phyloP scores from a whole-genome alignment of 2,113 vertebrate genomes.

The Sigmodon hispidus region DNA sequence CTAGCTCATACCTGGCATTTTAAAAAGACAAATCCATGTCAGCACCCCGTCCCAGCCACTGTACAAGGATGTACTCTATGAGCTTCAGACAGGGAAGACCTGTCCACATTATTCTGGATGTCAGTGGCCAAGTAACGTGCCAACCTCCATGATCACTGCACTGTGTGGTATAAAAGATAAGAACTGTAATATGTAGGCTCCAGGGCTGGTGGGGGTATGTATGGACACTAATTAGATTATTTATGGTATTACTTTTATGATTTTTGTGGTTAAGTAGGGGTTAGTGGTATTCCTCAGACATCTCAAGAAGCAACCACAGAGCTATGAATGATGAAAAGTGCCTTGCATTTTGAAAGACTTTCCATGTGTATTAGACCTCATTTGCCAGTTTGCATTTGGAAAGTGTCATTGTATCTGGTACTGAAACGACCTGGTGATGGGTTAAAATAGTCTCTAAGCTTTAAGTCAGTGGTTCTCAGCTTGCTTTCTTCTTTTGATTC shows the following conservation, averaged over 20 bases:
- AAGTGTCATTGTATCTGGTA: not conserved
- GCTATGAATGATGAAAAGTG: not conserved
- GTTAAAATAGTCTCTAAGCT: not conserved
- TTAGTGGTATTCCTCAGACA: conserved; percentile 62
- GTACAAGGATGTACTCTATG: not conserved
- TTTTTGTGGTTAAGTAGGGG: not conserved
- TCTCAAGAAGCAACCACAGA: conserved; percentile 38
- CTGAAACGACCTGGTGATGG: not conserved
- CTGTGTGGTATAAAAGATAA: not conserved
- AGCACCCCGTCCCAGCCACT: not conserved
- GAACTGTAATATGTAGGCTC: not conserved
- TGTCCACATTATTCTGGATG: not conserved
- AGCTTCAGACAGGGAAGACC: not conserved
- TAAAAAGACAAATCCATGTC: not conserved
- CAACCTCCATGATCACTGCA: not conserved
- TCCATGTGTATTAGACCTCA: not conserved
- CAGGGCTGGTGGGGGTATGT: not conserved
- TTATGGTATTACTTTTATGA: not conserved
- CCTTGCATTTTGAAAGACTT: not conserved
- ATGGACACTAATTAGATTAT: not conserved
- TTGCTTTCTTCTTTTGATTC: too few relatives aligned
- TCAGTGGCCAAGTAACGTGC: not conserved
- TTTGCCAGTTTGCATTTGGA: not conserved
- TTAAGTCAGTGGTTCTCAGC: not conserved
- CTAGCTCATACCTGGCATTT: not conserved